Evolutionary conservation across 2,888 invertebrate genomes (phyloP).

Genomic region (Bibio marci): DNA sequence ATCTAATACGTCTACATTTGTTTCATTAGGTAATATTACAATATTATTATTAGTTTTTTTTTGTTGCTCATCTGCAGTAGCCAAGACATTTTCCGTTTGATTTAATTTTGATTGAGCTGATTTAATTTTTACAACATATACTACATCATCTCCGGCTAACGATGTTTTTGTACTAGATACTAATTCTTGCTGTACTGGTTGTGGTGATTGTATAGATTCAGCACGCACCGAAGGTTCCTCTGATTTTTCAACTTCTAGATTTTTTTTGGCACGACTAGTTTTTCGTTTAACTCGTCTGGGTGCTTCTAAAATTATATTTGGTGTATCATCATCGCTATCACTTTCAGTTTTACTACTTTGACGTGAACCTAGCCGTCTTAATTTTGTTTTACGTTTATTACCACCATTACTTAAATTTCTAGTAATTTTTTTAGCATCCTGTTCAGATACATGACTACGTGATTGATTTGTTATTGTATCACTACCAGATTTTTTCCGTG

Average conservation of each 20-base stretch:
- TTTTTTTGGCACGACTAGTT: constrained; percentile 18
- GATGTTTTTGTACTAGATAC: background rate
- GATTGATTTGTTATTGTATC: background rate
- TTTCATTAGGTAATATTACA: constrained; percentile 14
- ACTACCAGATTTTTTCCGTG: background rate
- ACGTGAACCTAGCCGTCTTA: constrained; percentile 27
- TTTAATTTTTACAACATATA: constrained; percentile 26
- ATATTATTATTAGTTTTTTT: constrained; percentile 1
- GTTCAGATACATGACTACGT: background rate
- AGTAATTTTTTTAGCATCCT: constrained; percentile 9
- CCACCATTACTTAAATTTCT: constrained; percentile 13
- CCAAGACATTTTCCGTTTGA: constrained; percentile 10
- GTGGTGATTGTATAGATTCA: too few species aligned
- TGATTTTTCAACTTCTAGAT: constrained; percentile 13
- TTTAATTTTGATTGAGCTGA: constrained; percentile 22
- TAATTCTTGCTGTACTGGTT: too few species aligned
- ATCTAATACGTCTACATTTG: constrained; percentile 13
- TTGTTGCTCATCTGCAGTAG: background rate
- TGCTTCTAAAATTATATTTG: constrained; percentile 20
- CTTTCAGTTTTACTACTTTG: constrained; percentile 30
- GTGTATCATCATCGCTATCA: constrained; percentile 24
- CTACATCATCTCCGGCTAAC: constrained; percentile 25
- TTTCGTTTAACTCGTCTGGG: constrained; percentile 27
- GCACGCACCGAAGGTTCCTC: too few species aligned
- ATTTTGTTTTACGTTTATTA: constrained; percentile 19